Percentiles rank a stretch among this genome's conserved stretches.
These are phyloP conservation scores for Calidris pygmaea DNA, from an alignment of 2,113 vertebrate genomes.

Conservation along the genomic window DNA sequence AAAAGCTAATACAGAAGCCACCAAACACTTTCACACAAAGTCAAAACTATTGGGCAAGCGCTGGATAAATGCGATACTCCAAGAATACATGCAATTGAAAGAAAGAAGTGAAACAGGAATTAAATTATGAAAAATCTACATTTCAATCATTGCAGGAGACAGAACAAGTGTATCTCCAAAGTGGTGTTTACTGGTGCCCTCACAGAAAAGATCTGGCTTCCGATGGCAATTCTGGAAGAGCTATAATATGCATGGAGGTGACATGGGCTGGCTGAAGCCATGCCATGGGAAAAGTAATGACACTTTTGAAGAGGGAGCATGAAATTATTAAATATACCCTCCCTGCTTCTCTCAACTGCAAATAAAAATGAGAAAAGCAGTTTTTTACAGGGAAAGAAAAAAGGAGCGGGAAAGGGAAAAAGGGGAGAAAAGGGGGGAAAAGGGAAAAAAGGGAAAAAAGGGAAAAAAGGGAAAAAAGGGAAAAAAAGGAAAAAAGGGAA, in stretches of 20 bases:
- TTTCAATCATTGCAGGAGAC: background rate
- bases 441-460: no score
- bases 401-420: background rate
- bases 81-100: background rate
- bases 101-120: background rate
- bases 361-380: background rate
- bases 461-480: no score
- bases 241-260: background rate
- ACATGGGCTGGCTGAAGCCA: background rate
- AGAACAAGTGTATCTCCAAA: background rate
- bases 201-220: background rate
- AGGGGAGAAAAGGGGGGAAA: no score
- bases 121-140: background rate
- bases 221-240: background rate
- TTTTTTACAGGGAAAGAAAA: background rate
- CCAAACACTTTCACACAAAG: background rate
- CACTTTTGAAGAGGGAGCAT: background rate
- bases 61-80: background rate
- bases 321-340: background rate
- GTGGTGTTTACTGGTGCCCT: background rate
- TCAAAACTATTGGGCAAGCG: background rate
- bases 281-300: background rate
- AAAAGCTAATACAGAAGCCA: background rate
- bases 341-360: background rate
- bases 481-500: no score